A percentile compares a stretch with the other conserved stretches of the same genome.
Conservation (phyloP, 2,888 invertebrate species). For the Thelaira solivaga region DNA sequence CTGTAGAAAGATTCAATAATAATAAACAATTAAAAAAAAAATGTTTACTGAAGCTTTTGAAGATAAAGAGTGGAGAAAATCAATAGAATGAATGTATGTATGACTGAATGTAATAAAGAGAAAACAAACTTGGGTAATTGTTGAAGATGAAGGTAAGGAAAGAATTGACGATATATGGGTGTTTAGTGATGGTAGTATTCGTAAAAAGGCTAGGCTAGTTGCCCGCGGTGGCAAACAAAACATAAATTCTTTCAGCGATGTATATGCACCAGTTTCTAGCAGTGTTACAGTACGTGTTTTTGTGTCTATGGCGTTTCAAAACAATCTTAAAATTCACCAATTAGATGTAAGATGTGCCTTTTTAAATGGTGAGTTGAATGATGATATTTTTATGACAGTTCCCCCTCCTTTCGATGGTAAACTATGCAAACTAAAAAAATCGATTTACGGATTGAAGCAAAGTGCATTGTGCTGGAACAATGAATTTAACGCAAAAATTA, state of each 20-base stretch:
- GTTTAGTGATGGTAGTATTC: conserved; percentile 8
- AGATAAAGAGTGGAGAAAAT: too few species aligned
- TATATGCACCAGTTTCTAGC: conserved; percentile 7
- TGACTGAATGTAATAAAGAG: too few species aligned
- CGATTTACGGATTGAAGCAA: too few species aligned
- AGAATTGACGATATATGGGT: conserved; percentile 1
- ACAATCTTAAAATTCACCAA: too few species aligned
- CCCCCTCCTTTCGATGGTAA: conserved; percentile 1
- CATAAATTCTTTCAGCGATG: too few species aligned
- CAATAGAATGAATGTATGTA: too few species aligned
- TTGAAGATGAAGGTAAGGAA: neutral
- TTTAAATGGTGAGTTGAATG: neutral
- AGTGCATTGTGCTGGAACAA: conserved; percentile 21
- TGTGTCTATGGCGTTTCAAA: conserved; percentile 5
- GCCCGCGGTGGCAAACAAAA: too few species aligned
- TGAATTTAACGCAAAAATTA: conserved; percentile 24
- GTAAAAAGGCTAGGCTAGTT: conserved; percentile 22
- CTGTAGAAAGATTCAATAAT: too few species aligned
- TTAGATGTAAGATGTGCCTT: conserved; percentile 6
- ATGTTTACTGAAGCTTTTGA: too few species aligned
- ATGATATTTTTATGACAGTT: neutral
- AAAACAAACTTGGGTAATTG: neutral
- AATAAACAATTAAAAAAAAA: too few species aligned
- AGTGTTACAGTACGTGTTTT: neutral
- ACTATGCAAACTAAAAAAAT: conserved; percentile 6